A percentile compares a stretch with the other conserved stretches of the same genome.
Evolutionary conservation across 2,113 vertebrate species (phyloP).

Genomic region (Nansenia antarctica): DNA sequence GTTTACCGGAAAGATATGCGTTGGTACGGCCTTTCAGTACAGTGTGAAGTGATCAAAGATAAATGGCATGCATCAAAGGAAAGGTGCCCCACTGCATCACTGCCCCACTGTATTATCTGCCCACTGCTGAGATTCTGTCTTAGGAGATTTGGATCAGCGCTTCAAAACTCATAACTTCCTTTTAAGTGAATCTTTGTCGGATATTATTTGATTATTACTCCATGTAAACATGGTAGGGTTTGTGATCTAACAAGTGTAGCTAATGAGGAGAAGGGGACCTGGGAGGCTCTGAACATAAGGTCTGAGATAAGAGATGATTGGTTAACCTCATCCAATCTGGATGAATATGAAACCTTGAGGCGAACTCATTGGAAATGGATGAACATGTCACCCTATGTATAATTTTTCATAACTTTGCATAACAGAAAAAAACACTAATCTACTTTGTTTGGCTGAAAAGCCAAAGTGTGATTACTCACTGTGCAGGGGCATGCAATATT

Average conservation of each 20-base stretch:
- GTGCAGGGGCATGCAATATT: no score
- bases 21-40: neutral
- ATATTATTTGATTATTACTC: slow-evolving; percentile 8
- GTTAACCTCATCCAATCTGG: slow-evolving; percentile 15
- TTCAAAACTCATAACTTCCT: slow-evolving; percentile 39
- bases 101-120: slow-evolving; percentile 23
- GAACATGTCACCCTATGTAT: slow-evolving; percentile 13
- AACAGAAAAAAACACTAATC: slow-evolving; percentile 24
- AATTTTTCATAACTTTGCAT: slow-evolving; percentile 11
- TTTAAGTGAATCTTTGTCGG: slow-evolving; percentile 26
- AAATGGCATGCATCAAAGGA: slow-evolving; percentile 37
- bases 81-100: slow-evolving; percentile 29
- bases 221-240: slow-evolving; percentile 1
- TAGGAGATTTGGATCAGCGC: slow-evolving; percentile 18
- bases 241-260: neutral
- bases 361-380: slow-evolving; percentile 16
- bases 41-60: slow-evolving; percentile 26
- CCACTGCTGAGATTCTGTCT: slow-evolving; percentile 36
- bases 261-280: neutral
- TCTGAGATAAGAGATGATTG: slow-evolving; percentile 35
- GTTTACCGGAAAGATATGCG: slow-evolving; percentile 1
- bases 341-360: slow-evolving; percentile 22
- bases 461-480: no score
- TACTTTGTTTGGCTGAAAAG: slow-evolving; percentile 32
- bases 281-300: neutral